phyloP scores from a whole-genome alignment of 2,113 vertebrate genomes.

The Cyphomyrus discorhynchus region DNA sequence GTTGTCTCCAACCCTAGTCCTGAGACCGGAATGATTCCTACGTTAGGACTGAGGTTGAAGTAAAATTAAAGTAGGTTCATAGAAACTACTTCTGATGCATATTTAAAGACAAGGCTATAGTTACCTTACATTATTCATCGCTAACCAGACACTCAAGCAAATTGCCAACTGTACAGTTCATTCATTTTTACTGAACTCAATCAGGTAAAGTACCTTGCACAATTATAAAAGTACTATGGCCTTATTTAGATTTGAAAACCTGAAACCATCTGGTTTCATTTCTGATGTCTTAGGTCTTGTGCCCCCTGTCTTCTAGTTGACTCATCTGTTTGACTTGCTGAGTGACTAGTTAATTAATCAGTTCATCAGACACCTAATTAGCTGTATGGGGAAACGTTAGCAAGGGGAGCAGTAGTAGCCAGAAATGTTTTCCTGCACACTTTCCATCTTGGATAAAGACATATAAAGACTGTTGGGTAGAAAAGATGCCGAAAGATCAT shows the following conservation, averaged over 20 bases:
- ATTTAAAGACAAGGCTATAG: neutral
- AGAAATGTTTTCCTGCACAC: neutral
- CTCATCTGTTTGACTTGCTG: neutral
- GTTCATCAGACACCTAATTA: neutral
- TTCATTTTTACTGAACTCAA: constrained; percentile 12
- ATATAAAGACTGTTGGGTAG: neutral
- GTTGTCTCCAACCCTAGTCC: neutral
- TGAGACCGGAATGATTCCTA: neutral
- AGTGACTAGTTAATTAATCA: neutral
- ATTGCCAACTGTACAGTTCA: constrained; percentile 1
- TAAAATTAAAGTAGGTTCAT: neutral
- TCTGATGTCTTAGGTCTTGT: neutral
- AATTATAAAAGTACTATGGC: neutral
- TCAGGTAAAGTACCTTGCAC: constrained; percentile 12
- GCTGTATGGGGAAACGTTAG: neutral
- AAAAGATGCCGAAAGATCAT: neutral
- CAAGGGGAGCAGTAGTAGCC: neutral
- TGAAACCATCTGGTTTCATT: neutral
- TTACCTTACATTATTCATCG: constrained; percentile 11
- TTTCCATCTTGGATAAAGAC: neutral
- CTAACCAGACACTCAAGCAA: neutral
- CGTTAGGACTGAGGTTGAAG: neutral
- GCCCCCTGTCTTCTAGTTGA: neutral
- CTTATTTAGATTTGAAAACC: neutral
- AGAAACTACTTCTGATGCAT: neutral